These are phyloP conservation scores for Bellardia pandia DNA, from an alignment of 2,888 invertebrate species.

Conservation along the genomic window DNA sequence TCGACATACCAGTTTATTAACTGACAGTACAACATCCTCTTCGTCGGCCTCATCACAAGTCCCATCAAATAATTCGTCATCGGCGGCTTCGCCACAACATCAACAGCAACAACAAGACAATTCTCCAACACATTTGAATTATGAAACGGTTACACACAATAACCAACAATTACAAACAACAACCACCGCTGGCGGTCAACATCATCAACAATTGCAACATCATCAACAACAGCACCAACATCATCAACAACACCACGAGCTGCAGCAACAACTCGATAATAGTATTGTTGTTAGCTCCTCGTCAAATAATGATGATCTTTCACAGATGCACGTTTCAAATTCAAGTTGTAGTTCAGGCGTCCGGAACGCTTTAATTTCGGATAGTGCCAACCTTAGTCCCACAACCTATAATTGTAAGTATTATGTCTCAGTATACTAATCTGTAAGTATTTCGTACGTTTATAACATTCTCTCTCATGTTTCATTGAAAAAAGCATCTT, in stretches of 20 bases:
- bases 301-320: slow-evolving; percentile 47
- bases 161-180: slow-evolving; percentile 51
- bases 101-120: slow-evolving; percentile 62
- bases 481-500: slow-evolving; percentile 47
- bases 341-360: slow-evolving; percentile 74
- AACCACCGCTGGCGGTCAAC: slow-evolving; percentile 69
- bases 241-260: slow-evolving; percentile 69
- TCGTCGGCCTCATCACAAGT: slow-evolving; percentile 63
- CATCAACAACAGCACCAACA: slow-evolving; percentile 58
- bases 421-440: not conserved
- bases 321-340: slow-evolving; percentile 65
- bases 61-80: slow-evolving; percentile 56
- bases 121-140: slow-evolving; percentile 59
- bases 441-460: slow-evolving; percentile 9
- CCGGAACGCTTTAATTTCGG: slow-evolving; percentile 89
- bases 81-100: slow-evolving; percentile 61
- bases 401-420: slow-evolving; percentile 79
- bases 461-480: slow-evolving; percentile 22
- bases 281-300: slow-evolving; percentile 48
- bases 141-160: slow-evolving; percentile 54
- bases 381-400: slow-evolving; percentile 89
- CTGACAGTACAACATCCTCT: slow-evolving; percentile 67
- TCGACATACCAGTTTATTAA: slow-evolving; percentile 64
- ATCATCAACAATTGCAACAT: slow-evolving; percentile 41
- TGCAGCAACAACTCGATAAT: slow-evolving; percentile 62